Evolutionary conservation across 2,888 invertebrate species (phyloP), one percentile per base, ranked within the genome.

Genomic region (Nasonovia ribisnigri): DNA sequence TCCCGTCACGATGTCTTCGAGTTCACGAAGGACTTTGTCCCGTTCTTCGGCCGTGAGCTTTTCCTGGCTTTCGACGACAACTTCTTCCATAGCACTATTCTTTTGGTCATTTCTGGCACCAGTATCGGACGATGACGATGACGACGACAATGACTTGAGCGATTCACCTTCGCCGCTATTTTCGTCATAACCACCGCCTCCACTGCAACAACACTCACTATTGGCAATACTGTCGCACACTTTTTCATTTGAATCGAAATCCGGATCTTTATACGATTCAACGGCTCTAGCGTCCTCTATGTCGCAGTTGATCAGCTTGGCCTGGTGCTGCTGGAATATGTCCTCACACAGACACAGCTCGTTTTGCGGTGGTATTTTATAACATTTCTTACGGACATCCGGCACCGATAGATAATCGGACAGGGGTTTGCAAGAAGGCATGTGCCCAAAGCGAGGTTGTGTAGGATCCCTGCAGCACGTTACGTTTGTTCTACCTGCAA

Each of bases 301-400:
- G 93, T 95, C 95, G 90, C 95, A 95, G 91, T 95, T 95, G 67
- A 95, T 94, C 54, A 95, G 94, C 46, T 95, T 94, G 20, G 95
- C 95, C 91, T 95, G 95, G 86, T 95, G 95, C 94, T 95, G 95
- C 91, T 95, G 95, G 84, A 95, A 95, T 26, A 95, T 95, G 60
- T 95, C 95, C 89, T 95, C 95, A 86, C 95, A 95, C 54, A 95
- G 90, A 48, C 95, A 95, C 77, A 95, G 92, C 90, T 95, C 94
- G 84, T 94, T 95, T 57, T 94, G 94, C n/a, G 95, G 94, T 16
- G 95, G 95, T 67, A 95, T 94, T 94, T 95, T 95, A 92, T 95
- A 95, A 94, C 95, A 95, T 93, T 95, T 95, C 29, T 94, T 91
- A 54, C 94, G 94, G 42, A 77, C 88, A n/a, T 93, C 93, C n/a